phyloP scores from a whole-genome alignment of 2,113 vertebrate genomes.

The Fregetta grallaria region DNA sequence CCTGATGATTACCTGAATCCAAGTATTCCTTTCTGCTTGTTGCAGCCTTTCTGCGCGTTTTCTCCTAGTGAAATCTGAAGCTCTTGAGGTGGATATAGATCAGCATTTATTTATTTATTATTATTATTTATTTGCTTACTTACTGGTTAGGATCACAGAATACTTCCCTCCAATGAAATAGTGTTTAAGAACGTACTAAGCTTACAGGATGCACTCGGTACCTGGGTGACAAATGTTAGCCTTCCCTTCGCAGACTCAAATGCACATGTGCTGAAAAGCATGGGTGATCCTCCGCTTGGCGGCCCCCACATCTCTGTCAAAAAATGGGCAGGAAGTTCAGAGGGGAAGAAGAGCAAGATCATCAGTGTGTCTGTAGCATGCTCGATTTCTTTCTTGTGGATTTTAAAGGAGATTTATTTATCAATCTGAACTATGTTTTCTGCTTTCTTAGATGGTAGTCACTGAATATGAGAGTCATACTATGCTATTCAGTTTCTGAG shows the following conservation, averaged over 20 bases:
- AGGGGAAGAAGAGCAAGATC: background rate
- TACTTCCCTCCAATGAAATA: background rate
- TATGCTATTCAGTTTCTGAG: background rate
- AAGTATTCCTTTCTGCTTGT: background rate
- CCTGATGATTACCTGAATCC: background rate
- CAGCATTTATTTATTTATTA: background rate
- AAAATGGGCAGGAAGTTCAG: background rate
- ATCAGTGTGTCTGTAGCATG: background rate
- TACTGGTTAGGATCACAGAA: background rate
- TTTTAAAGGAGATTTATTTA: background rate
- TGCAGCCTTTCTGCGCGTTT: background rate
- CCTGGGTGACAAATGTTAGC: background rate
- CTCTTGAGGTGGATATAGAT: background rate
- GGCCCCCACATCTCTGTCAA: background rate
- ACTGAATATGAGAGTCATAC: background rate
- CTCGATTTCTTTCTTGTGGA: background rate
- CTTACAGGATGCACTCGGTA: background rate
- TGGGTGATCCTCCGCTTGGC: background rate
- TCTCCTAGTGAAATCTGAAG: background rate
- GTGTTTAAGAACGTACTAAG: background rate
- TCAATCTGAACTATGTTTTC: background rate
- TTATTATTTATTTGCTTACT: background rate
- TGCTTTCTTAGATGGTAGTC: background rate
- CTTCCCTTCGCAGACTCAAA: background rate
- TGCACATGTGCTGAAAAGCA: background rate